Conservation (phyloP, 2,797 vertebrate genomes). For the Myotis myotis region DNA sequence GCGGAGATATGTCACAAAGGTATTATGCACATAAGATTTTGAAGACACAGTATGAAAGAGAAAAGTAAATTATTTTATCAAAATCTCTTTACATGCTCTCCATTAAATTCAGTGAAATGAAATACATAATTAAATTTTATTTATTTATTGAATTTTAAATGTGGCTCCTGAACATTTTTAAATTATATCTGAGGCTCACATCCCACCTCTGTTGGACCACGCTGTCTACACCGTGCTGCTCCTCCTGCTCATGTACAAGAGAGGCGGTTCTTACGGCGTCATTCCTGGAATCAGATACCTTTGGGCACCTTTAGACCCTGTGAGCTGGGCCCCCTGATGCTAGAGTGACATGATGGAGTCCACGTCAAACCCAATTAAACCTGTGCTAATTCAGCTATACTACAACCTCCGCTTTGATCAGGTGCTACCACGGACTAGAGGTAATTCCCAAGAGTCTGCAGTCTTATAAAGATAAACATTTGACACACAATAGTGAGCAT, state of each 20-base stretch:
- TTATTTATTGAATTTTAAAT: not conserved
- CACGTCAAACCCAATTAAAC: not conserved
- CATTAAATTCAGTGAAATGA: not conserved
- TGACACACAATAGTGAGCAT: not conserved
- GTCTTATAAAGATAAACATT: not conserved
- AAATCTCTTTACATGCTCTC: not conserved
- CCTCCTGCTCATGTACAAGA: not conserved
- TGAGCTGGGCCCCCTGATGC: not conserved
- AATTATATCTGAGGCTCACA: not conserved
- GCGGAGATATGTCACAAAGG: not conserved
- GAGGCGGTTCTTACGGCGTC: rapidly evolving
- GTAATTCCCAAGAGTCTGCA: not conserved
- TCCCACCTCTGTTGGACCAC: not conserved
- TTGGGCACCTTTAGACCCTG: not conserved
- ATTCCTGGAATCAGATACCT: not conserved
- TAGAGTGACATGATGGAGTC: not conserved
- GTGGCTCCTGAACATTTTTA: not conserved
- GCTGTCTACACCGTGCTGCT: not conserved
- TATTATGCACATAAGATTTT: not conserved
- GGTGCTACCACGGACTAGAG: not conserved
- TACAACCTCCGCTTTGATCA: not conserved
- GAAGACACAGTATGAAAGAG: not conserved
- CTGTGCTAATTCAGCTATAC: not conserved
- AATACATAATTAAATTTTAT: not conserved
- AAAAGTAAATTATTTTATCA: not conserved